phyloP scores from a whole-genome alignment of 2,113 vertebrate species.

The Pteruthius melanotis region DNA sequence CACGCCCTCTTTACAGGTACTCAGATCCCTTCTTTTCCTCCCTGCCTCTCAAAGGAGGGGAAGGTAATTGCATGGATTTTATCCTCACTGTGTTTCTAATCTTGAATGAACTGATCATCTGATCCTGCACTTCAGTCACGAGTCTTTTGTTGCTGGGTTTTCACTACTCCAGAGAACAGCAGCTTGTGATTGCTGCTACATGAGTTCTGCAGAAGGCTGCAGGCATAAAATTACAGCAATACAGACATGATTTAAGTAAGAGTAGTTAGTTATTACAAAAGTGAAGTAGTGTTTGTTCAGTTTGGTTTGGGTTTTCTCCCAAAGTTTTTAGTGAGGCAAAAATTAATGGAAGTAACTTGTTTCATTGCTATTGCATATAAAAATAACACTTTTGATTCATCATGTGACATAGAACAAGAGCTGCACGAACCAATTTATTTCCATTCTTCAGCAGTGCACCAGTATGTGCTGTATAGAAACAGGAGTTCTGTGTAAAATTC shows the following conservation, averaged over 20 bases:
- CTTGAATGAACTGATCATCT: constrained; percentile 62
- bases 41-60: not conserved
- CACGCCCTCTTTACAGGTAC: constrained; percentile 96
- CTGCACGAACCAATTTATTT: not conserved
- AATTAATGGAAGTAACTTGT: not conserved
- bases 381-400: not conserved
- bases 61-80: not conserved
- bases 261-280: not conserved
- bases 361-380: not conserved
- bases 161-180: constrained; percentile 1
- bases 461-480: not conserved
- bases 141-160: constrained; percentile 9
- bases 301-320: not conserved
- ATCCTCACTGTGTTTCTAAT: not conserved
- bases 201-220: not conserved
- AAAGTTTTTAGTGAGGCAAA: not conserved
- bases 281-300: not conserved
- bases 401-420: not conserved
- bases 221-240: not conserved
- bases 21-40: not conserved
- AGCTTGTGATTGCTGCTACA: constrained; percentile 56
- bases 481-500: not conserved
- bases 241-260: not conserved
- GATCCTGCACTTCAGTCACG: constrained; percentile 56
- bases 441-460: not conserved